Percentiles rank a stretch among this genome's conserved stretches.
These are phyloP conservation scores for Sturnira hondurensis DNA, from an alignment of 2,113 vertebrate genomes.

Conservation along the genomic window DNA sequence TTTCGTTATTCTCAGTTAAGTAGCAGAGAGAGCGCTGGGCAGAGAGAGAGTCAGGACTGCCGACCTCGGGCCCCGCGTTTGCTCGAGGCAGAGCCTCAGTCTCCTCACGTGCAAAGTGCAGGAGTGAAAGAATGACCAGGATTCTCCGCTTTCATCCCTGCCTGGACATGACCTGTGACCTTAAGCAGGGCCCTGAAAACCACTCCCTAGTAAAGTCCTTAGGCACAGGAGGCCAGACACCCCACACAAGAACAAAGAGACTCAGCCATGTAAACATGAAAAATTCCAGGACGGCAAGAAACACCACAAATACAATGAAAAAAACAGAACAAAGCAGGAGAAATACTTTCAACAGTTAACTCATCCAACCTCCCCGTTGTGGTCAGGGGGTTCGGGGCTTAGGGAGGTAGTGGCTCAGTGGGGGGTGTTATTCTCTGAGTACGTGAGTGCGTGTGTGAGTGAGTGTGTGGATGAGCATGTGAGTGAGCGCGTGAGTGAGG, in stretches of 20 bases:
- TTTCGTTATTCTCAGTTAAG: background rate
- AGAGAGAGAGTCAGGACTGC: background rate
- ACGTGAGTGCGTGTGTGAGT: no score
- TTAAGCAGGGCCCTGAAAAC: background rate
- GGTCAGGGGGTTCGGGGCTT: background rate
- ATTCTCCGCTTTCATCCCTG: rapidly evolving
- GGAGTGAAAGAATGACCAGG: background rate
- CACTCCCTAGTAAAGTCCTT: background rate
- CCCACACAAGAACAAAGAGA: background rate
- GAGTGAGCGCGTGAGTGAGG: background rate
- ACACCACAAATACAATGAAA: background rate
- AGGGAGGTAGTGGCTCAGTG: rapidly evolving
- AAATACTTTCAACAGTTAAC: background rate
- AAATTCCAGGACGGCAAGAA: background rate
- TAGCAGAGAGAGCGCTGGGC: background rate
- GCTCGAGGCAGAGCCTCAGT: background rate
- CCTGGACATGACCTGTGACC: background rate
- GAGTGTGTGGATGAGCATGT: no score
- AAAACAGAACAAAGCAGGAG: background rate
- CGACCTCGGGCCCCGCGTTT: background rate
- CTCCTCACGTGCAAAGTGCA: background rate
- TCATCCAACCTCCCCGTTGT: background rate
- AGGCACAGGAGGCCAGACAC: background rate
- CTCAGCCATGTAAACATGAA: background rate
- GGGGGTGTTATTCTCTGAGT: no score